These are phyloP conservation scores for Pardalotus punctatus DNA, from an alignment of 2,113 vertebrate species.

Conservation along the genomic window DNA sequence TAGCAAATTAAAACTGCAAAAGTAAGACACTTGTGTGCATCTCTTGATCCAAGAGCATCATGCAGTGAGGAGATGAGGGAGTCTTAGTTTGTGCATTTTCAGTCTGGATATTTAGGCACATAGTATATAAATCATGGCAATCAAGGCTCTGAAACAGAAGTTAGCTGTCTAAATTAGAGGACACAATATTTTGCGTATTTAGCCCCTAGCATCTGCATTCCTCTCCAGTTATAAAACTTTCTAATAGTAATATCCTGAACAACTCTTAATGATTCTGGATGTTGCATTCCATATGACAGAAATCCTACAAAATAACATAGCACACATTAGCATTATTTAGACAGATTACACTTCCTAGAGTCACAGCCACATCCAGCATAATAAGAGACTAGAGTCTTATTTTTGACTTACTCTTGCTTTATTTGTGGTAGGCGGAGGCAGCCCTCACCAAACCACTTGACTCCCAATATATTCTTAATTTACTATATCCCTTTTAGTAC, in stretches of 20 bases:
- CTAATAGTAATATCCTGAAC: background rate
- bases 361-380: background rate
- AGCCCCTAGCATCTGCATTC: background rate
- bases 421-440: background rate
- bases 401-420: background rate
- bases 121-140: background rate
- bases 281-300: background rate
- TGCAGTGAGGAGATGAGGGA: background rate
- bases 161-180: background rate
- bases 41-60: background rate
- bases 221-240: background rate
- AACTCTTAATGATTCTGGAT: background rate
- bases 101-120: background rate
- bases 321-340: background rate
- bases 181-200: background rate
- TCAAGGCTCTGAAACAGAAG: background rate
- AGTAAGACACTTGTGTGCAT: background rate
- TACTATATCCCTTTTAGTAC: background rate
- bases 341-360: background rate
- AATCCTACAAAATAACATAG: background rate
- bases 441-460: background rate
- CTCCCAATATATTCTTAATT: background rate
- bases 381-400: background rate
- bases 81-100: background rate
- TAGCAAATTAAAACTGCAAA: background rate